Base-by-base conservation (phyloP, 2,797 vertebrate species). In the Spinibarbus caldwelli region DNA sequence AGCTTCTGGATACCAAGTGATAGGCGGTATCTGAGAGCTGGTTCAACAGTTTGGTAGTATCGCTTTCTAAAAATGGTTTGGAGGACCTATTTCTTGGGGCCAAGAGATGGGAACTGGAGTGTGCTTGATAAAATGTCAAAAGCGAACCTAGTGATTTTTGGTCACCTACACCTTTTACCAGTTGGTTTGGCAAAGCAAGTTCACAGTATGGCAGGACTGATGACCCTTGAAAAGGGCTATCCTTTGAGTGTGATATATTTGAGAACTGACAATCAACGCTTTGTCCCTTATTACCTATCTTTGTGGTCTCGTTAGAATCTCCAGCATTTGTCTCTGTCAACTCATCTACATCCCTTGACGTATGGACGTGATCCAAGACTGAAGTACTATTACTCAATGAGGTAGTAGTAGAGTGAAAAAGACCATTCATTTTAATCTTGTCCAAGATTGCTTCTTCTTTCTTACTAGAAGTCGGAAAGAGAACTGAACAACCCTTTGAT, bases 11-110 rank as follows among this genome's bases (percentile, higher is more conserved):
- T 29, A 88, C 43, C 77, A 93, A 45, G n/a, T 72, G 80, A 43
- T 71, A 79, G 52, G 90, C 91, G 5, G 86, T 85, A 57, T 89
- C 86, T 3, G 90, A 89, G 23, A 93, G 87, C 43, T 86, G 79
- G 41, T 87, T 83, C 54, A 92, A 86, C 67, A 52, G 85, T 47
- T 71, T 70, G 52, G 66, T 85, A 47, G 54, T 80, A 67, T 23
- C 84, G 38, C n/a, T 3, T 23, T 47, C 71, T 38, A 85, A 5
- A 36, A 83, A 21, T 21, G 84, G 49, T 72, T 86, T 88, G 6
- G 82, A 84, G 12, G 70, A 70, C 19, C 89, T 80, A 47, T 90
- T 87, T 72, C 41, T 83, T 21, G 54, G 49, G 41, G 45, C 12
- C 0, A 21, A 23, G 10, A 84, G 80, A 66, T 83, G 85, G 26